Base-by-base conservation (phyloP, 2,888 invertebrate genomes). In the Nemurella pictetii region DNA sequence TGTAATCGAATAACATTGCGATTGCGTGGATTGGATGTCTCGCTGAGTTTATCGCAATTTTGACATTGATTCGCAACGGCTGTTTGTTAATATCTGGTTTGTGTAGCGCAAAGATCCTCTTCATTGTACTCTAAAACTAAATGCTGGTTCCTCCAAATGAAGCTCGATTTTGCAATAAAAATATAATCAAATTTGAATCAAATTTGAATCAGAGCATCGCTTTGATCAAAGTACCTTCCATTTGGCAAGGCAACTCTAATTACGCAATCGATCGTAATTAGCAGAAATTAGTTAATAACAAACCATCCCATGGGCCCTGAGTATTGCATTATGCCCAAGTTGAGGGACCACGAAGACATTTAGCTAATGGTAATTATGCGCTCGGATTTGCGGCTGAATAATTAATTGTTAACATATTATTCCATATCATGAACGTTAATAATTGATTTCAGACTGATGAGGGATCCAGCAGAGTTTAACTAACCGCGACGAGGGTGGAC, bases 401-500 rank as follows among this genome's bases (percentile, higher is more conserved):
- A 78, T 78, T 78, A 78, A 78, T 29, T 78, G 78, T 78, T 29
- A 28, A 28, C 78, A 78, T 78, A 78, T 78, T 78, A 29, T 30
- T 30, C 78, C 30, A 30, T n/a, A 15, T 20, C 55, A 12, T 55
- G 12, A 72, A 27, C 82, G 72, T 9, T 82, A 72, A 82, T 82
- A 82, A 82, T 55, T 82, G 82, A 82, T 82, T 72, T 72, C 55
- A 72, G 72, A 55, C 75, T 75, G 75, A 75, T 75, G 75, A 26
- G 20, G 26, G 28, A 75, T 75, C 26, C 75, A 75, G 15, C 3
- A 5, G 55, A 20, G 55, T 20, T 55, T 20, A 55, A 55, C 55
- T 55, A 55, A 55, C 55, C 55, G 55, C 55, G 12, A 20, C 20
- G 55, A 55, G 20, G 15, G 3, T n/a, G n/a, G n/a, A n/a, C n/a